These are phyloP conservation scores for Heliconius sara DNA, from an alignment of 2,888 invertebrate species.

Conservation along the genomic window DNA sequence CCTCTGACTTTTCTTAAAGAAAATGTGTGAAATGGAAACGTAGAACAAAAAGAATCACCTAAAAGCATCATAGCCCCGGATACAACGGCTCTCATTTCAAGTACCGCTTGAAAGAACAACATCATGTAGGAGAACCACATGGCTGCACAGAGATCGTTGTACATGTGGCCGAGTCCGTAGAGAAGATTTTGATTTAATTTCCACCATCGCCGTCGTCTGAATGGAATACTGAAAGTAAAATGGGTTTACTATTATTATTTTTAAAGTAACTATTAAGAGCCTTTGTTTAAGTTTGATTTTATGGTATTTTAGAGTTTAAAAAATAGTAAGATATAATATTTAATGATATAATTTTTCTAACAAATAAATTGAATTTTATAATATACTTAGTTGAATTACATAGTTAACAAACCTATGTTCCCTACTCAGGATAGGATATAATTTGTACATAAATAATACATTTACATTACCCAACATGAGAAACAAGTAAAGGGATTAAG, in stretches of 20 bases:
- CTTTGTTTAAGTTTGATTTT: too few species aligned
- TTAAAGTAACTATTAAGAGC: neutral
- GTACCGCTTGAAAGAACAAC: conserved; percentile 89
- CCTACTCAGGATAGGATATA: neutral
- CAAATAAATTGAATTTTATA: neutral
- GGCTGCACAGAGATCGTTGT: conserved; percentile 97
- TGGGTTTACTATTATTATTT: neutral
- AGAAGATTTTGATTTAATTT: conserved; percentile 76
- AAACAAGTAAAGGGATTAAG: conserved; percentile 21
- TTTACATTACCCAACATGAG: neutral
- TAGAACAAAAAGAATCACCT: conserved; percentile 60
- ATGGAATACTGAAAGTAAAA: conserved; percentile 60
- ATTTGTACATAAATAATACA: neutral
- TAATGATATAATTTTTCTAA: too few species aligned
- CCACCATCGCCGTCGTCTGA: conserved; percentile 66
- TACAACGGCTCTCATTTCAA: conserved; percentile 82
- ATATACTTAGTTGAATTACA: neutral
- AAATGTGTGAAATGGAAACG: neutral
- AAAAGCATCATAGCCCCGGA: conserved; percentile 89
- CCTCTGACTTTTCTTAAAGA: neutral
- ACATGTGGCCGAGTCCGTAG: conserved; percentile 92
- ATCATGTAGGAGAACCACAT: conserved; percentile 98
- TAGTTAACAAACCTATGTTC: neutral
- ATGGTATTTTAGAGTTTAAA: neutral
- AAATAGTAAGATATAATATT: neutral